Conservation (phyloP, 2,797 vertebrate genomes). For the Lycodopsis pacificus region DNA sequence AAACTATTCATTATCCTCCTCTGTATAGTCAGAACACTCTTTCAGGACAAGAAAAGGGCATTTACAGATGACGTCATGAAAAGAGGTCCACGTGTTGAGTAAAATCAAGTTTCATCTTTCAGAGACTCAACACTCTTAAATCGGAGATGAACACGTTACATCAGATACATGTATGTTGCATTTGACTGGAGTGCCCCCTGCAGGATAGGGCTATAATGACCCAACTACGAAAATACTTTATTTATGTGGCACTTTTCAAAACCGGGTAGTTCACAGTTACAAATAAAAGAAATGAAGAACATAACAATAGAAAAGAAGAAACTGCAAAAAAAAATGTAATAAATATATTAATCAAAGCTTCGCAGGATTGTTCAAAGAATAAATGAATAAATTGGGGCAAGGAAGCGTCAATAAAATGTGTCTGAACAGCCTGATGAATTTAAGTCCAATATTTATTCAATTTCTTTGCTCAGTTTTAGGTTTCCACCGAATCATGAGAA, state of each 20-base stretch:
- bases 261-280: neutral
- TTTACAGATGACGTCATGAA: constrained; percentile 54
- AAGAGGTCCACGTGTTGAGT: constrained; percentile 26
- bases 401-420: too few species aligned
- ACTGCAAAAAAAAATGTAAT: neutral
- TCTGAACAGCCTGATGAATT: too few species aligned
- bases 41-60: constrained; percentile 32
- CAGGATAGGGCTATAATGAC: constrained; percentile 42
- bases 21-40: constrained; percentile 47
- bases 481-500: too few species aligned
- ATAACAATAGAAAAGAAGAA: too few species aligned
- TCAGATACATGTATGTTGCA: constrained; percentile 3
- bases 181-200: constrained; percentile 46
- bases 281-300: neutral
- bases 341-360: too few species aligned
- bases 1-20: constrained; percentile 43
- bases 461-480: too few species aligned
- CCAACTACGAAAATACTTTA: neutral
- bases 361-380: neutral
- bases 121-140: constrained; percentile 4
- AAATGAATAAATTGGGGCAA: neutral
- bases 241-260: neutral
- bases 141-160: neutral
- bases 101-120: constrained; percentile 12
- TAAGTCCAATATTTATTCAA: too few species aligned